phyloP scores from a whole-genome alignment of 64 coral and sea anemone species.

The Dendronephthya gigantea region DNA sequence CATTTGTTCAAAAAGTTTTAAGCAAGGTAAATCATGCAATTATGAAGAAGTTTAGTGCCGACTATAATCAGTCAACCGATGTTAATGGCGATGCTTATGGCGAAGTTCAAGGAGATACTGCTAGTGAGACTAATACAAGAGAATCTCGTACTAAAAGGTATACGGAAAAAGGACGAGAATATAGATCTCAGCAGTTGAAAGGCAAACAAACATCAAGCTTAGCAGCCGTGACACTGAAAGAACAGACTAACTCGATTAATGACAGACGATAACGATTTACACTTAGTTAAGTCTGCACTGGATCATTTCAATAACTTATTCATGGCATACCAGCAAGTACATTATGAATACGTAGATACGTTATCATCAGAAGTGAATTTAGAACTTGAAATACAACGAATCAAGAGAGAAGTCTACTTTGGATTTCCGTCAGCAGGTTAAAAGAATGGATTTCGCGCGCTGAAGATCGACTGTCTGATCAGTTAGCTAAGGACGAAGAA shows the following conservation, averaged over 20 bases:
- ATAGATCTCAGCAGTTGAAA: background rate
- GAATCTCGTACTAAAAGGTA: background rate
- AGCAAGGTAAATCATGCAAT: too few relatives aligned
- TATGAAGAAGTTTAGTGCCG: too few relatives aligned
- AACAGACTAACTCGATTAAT: background rate
- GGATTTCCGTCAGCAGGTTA: conserved; percentile 8
- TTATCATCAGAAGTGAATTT: background rate
- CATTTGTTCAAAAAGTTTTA: too few relatives aligned
- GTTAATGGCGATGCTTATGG: too few relatives aligned
- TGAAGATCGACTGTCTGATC: background rate
- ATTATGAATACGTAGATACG: background rate
- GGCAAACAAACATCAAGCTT: background rate
- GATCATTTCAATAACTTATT: background rate
- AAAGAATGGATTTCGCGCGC: background rate
- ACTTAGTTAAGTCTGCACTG: background rate
- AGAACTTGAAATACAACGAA: background rate
- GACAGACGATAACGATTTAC: background rate
- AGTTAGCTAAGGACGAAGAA: too few relatives aligned
- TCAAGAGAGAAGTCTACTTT: background rate
- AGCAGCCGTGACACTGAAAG: background rate
- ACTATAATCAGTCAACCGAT: too few relatives aligned
- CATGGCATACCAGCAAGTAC: background rate
- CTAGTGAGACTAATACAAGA: too few relatives aligned
- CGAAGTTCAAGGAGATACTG: too few relatives aligned
- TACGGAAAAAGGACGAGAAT: background rate